Evolutionary conservation across 2,888 invertebrate species (phyloP).

Genomic region (Drosophila atripex): DNA sequence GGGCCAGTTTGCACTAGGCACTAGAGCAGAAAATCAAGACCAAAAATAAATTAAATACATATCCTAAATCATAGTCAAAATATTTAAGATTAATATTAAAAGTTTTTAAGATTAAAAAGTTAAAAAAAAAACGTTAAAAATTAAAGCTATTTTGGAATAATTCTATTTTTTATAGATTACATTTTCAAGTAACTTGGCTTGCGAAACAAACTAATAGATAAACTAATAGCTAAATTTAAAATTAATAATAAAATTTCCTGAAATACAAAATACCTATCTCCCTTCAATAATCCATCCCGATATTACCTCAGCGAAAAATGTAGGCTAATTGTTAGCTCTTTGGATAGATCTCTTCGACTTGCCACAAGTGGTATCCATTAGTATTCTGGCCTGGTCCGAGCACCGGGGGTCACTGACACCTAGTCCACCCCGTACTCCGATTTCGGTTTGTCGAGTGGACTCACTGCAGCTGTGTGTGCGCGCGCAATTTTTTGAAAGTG

Average conservation of each 20-base stretch:
- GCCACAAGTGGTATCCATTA: neutral
- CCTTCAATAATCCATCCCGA: too few species aligned
- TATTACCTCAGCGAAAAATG: too few species aligned
- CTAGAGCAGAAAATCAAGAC: slow-evolving; percentile 6
- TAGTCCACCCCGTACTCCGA: slow-evolving; percentile 7
- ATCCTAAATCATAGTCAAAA: too few species aligned
- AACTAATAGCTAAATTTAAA: too few species aligned
- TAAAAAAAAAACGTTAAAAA: neutral
- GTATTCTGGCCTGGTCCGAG: neutral
- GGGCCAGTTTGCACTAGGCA: slow-evolving; percentile 1
- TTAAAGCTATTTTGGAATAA: too few species aligned
- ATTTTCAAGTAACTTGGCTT: too few species aligned
- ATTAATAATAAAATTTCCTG: too few species aligned
- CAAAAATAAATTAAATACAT: neutral
- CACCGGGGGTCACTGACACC: slow-evolving; percentile 35
- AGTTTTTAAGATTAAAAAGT: neutral
- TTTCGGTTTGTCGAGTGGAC: slow-evolving; percentile 1
- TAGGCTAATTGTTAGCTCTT: neutral
- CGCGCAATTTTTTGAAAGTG: slow-evolving; percentile 25
- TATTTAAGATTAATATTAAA: too few species aligned
- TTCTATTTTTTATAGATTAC: too few species aligned
- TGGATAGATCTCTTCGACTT: neutral
- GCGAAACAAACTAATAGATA: too few species aligned
- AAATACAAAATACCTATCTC: too few species aligned
- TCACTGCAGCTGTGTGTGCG: slow-evolving; percentile 4